Percentiles rank a stretch among this genome's conserved stretches.
These are phyloP conservation scores for Takifugu rubripes DNA, from an alignment of 2,797 vertebrate genomes.

Conservation along the genomic window DNA sequence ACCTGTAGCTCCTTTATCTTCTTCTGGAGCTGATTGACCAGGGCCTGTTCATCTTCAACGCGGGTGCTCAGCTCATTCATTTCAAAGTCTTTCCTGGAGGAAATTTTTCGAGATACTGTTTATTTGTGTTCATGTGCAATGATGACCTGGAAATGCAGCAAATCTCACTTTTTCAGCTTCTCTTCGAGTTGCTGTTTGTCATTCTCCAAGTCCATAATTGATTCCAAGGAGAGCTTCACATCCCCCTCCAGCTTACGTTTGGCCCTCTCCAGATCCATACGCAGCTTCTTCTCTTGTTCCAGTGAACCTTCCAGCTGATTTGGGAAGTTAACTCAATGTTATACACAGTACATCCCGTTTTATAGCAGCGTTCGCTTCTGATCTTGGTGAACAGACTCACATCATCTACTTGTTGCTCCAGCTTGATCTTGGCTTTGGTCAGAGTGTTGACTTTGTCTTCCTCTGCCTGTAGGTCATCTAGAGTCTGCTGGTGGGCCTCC, in stretches of 20 bases:
- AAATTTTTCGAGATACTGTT: neutral
- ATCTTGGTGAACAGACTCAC: conserved; percentile 68
- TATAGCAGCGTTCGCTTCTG: neutral
- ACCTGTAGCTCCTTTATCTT: conserved; percentile 94
- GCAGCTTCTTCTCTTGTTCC: conserved; percentile 92
- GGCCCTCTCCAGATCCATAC: conserved; percentile 88
- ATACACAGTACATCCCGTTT: neutral
- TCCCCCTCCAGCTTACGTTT: conserved; percentile 93
- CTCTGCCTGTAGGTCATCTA: conserved; percentile 92
- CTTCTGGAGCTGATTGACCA: conserved; percentile 87
- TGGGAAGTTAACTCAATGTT: neutral
- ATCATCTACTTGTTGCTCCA: conserved; percentile 95
- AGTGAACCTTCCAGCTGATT: conserved; percentile 87
- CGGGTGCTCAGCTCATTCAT: conserved; percentile 82
- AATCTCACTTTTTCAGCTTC: conserved; percentile 86
- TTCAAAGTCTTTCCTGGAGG: conserved; percentile 88
- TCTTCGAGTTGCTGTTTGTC: conserved; percentile 92
- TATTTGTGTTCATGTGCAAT: neutral
- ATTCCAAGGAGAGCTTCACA: conserved; percentile 87
- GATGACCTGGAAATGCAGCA: neutral
- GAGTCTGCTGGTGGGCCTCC: conserved; percentile 89
- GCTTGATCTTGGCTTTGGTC: conserved; percentile 88
- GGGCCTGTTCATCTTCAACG: conserved; percentile 86
- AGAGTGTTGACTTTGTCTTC: conserved; percentile 92
- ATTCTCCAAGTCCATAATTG: conserved; percentile 87